Conservation (phyloP, 2,797 vertebrate genomes). For the Siniperca obscura region DNA sequence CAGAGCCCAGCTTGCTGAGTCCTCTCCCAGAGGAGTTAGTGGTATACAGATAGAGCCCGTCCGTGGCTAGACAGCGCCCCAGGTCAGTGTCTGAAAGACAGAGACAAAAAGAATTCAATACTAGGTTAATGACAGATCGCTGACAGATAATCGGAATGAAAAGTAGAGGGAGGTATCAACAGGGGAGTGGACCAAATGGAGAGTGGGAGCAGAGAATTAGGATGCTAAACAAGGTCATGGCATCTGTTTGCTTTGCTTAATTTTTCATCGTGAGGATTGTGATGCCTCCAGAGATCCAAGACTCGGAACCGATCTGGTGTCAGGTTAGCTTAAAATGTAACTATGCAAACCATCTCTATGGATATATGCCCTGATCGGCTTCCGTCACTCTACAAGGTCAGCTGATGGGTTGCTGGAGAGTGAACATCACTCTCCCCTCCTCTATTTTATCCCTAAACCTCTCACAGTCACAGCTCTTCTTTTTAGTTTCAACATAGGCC, state of each 20-base stretch:
- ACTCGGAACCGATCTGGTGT: not conserved
- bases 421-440: slow-evolving; percentile 30
- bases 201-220: not conserved
- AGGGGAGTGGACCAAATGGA: not conserved
- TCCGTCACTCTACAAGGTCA: slow-evolving; percentile 62
- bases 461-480: slow-evolving; percentile 13
- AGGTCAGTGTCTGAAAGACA: slow-evolving; percentile 92
- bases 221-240: slow-evolving; percentile 3
- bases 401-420: slow-evolving; percentile 42
- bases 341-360: slow-evolving; percentile 21
- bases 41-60: slow-evolving; percentile 97
- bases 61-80: slow-evolving; percentile 95
- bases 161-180: not conserved
- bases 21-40: slow-evolving; percentile 98
- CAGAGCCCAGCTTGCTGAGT: slow-evolving; percentile 97
- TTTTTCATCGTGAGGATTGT: slow-evolving; percentile 10
- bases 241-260: slow-evolving; percentile 1
- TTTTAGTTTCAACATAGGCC: slow-evolving; percentile 20
- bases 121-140: slow-evolving; percentile 28
- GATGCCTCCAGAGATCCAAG: not conserved
- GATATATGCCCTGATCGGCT: slow-evolving; percentile 40
- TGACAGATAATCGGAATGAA: slow-evolving; percentile 16
- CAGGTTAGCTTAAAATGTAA: slow-evolving; percentile 22
- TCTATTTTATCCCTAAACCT: slow-evolving; percentile 32
- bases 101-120: slow-evolving; percentile 36